phyloP scores from a whole-genome alignment of 2,113 vertebrate genomes.

The Eupsittula cactorum region DNA sequence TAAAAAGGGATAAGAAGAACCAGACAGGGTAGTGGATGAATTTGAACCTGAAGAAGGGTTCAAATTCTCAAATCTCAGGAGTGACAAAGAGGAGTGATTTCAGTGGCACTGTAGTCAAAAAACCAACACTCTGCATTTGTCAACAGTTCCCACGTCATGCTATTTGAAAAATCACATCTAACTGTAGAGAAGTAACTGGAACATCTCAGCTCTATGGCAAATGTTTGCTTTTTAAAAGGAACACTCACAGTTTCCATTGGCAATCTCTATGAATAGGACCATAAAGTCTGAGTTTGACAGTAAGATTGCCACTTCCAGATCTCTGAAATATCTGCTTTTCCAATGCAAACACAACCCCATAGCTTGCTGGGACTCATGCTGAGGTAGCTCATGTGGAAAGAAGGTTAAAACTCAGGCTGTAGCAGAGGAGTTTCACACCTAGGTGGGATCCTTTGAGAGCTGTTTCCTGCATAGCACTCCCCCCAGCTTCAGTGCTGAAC shows the following conservation, averaged over 20 bases:
- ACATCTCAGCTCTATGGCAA: not conserved
- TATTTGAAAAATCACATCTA: conserved; percentile 20
- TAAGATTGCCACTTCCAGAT: not conserved
- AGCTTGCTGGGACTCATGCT: not conserved
- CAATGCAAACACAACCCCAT: not conserved
- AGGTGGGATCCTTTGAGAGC: not conserved
- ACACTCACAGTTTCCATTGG: not conserved
- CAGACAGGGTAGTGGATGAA: not conserved
- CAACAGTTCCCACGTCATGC: not conserved
- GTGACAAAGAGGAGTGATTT: not conserved
- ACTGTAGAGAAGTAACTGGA: not conserved
- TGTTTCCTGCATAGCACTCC: not conserved
- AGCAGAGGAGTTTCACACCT: not conserved
- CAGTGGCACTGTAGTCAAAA: not conserved
- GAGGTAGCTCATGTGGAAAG: not conserved
- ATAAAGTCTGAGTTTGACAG: not conserved
- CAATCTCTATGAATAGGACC: not conserved
- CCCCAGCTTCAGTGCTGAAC: not conserved
- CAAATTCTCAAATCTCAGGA: not conserved
- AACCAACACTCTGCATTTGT: not conserved
- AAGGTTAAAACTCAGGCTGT: not conserved
- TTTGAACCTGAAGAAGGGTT: not conserved
- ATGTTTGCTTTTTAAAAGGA: conserved; percentile 18
- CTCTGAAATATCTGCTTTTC: not conserved
- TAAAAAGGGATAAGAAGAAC: not conserved